These are phyloP conservation scores for Orius laevigatus DNA, from an alignment of 1,140 invertebrate genomes.

Conservation along the genomic window DNA sequence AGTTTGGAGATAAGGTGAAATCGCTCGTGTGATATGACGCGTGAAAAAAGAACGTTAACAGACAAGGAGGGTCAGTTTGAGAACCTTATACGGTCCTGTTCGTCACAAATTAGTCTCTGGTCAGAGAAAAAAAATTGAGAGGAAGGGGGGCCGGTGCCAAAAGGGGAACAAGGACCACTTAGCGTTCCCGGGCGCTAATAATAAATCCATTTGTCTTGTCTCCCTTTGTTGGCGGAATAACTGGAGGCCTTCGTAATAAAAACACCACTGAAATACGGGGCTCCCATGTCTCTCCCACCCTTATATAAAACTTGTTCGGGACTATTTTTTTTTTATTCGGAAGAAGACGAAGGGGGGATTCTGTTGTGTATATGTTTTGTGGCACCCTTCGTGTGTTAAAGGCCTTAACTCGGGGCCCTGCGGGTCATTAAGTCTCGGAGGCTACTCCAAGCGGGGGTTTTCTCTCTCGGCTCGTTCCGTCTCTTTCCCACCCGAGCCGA, in stretches of 20 bases:
- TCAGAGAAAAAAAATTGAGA: not conserved
- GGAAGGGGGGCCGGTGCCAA: not conserved
- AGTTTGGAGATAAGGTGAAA: too few relatives aligned
- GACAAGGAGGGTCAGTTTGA: not conserved
- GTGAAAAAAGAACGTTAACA: conserved; percentile 1
- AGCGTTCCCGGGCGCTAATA: conserved; percentile 10
- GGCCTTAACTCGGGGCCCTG: conserved; percentile 14
- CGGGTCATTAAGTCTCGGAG: conserved; percentile 19
- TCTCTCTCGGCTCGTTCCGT: not conserved
- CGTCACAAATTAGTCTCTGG: not conserved
- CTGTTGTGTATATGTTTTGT: conserved; percentile 17
- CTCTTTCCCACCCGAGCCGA: not conserved
- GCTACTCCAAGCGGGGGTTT: conserved; percentile 14
- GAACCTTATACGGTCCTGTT: too few relatives aligned
- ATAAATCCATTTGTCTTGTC: conserved; percentile 15
- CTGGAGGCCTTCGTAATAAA: conserved; percentile 14
- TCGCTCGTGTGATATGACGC: too few relatives aligned
- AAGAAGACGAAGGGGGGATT: not conserved
- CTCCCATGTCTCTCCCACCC: not conserved
- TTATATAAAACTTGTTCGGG: conserved; percentile 11
- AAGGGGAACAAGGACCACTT: conserved; percentile 8
- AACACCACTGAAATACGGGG: conserved; percentile 14
- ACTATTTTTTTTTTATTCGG: conserved; percentile 8
- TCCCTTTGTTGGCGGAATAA: conserved; percentile 4
- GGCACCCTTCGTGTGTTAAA: conserved; percentile 18